Evolutionary conservation across 1,140 invertebrate species (phyloP), one percentile per base, ranked within the genome.

Genomic region (Goniozus legneri): DNA sequence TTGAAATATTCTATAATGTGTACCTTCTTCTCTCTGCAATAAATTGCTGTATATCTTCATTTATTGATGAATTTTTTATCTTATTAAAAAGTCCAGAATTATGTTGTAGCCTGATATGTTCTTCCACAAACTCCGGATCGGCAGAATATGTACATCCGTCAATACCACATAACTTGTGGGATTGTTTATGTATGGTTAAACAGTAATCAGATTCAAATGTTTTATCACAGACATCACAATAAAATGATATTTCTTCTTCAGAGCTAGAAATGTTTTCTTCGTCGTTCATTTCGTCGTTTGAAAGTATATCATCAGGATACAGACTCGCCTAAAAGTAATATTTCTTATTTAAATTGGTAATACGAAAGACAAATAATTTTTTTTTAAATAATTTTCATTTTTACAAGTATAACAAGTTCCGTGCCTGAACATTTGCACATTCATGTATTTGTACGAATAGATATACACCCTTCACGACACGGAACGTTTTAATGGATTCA

Each of bases 21-120:
- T 65, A 84, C 73, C 79, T 86, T 67, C 84, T 88, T 44, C 92
- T 78, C 55, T 93, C 89, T 37, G 79, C 80, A 43, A 82, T 83
- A 89, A 90, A 95, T 69, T 88, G 89, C 36, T 82, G 65, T 52
- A 93, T 85, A 48, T 93, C 89, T 66, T 92, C 88, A 2, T 85
- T 80, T 8, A 84, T 85, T 44, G 85, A 81, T 8, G 89, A 52
- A 58, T 84, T 83, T 58, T 82, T 82, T 41, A 93, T 85, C 73
- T 81, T 85, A 37, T 87, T 79, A 60, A 85, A 92, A 14, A 92
- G 65, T 12, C 90, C 89, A 18, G 83, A 84, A 14, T 76, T 77
- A 71, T 94, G 91, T 75, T 93, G 88, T 77, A 87, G 84, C 69
- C 81, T 75, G 52, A 90, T 83, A 62, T 94, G 91, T 56, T 85